Conservation (phyloP, 2,113 vertebrate species). For the Piaya cayana region DNA sequence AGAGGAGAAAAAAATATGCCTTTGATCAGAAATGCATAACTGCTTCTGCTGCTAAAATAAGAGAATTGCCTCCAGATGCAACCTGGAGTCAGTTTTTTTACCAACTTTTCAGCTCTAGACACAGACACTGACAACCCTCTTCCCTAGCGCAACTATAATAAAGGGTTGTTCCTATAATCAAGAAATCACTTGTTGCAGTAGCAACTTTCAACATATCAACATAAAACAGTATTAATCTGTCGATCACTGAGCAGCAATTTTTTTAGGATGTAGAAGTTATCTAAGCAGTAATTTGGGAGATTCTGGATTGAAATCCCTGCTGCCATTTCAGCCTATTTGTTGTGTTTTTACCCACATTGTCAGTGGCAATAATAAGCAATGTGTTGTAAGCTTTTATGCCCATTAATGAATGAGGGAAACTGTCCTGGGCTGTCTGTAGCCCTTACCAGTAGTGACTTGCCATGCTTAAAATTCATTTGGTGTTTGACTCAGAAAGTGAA, state of each 20-base stretch:
- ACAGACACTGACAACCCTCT: not conserved
- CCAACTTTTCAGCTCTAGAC: not conserved
- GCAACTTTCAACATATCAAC: slow-evolving; percentile 46
- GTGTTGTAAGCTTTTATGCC: slow-evolving; percentile 54
- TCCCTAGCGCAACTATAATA: not conserved
- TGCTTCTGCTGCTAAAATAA: not conserved
- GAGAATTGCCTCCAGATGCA: not conserved
- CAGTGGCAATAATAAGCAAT: slow-evolving; percentile 57
- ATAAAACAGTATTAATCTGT: slow-evolving; percentile 62
- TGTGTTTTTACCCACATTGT: slow-evolving; percentile 67
- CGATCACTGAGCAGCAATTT: slow-evolving; percentile 50
- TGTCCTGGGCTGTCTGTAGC: slow-evolving; percentile 28
- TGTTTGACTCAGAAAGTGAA: slow-evolving; percentile 67
- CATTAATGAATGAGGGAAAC: slow-evolving; percentile 52
- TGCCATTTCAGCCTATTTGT: slow-evolving; percentile 57
- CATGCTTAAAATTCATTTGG: slow-evolving; percentile 69
- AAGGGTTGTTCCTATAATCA: slow-evolving; percentile 44
- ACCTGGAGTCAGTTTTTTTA: not conserved
- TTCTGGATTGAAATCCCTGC: slow-evolving; percentile 53
- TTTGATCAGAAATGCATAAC: not conserved
- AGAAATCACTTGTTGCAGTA: slow-evolving; percentile 58
- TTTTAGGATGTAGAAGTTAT: slow-evolving; percentile 32
- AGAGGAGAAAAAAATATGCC: not conserved
- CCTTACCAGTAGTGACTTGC: slow-evolving; percentile 47
- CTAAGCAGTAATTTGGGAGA: slow-evolving; percentile 53